These are phyloP conservation scores for Luperina nickerlii DNA, from an alignment of 2,888 invertebrate genomes.

Conservation along the genomic window DNA sequence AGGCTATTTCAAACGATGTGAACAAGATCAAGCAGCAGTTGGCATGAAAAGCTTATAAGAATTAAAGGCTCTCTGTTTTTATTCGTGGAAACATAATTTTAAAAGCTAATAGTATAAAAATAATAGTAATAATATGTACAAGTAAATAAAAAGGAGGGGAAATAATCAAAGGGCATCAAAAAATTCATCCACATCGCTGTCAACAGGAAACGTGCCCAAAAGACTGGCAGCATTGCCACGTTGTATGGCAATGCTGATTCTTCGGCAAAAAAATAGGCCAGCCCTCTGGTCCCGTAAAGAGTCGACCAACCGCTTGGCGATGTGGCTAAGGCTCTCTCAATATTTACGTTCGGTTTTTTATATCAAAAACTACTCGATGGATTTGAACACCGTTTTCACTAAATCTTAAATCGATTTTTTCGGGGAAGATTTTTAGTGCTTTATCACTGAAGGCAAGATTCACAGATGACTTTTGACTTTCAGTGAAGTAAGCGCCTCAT, in stretches of 20 bases:
- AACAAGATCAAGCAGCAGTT: background rate
- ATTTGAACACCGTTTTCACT: constrained; percentile 15
- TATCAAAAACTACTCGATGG: constrained; percentile 37
- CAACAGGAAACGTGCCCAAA: too few species aligned
- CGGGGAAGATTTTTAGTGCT: constrained; percentile 22
- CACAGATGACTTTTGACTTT: background rate
- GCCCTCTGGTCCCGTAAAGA: too few species aligned
- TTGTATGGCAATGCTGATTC: too few species aligned
- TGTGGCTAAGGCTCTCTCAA: background rate
- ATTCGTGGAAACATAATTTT: too few species aligned
- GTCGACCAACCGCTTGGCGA: too few species aligned
- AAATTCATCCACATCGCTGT: too few species aligned
- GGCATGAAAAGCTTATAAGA: background rate
- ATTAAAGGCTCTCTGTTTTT: background rate
- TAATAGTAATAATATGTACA: too few species aligned
- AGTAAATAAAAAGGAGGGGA: too few species aligned
- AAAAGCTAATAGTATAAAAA: too few species aligned
- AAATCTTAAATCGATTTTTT: constrained; percentile 10
- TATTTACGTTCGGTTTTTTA: background rate
- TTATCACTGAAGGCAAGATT: constrained; percentile 4
- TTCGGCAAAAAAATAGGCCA: too few species aligned
- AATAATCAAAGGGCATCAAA: too few species aligned
- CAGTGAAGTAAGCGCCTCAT: background rate
- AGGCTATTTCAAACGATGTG: background rate
- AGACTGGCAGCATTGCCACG: too few species aligned